Evolutionary conservation across 2,888 invertebrate species (phyloP).

Genomic region (Heliconius ismenius): DNA sequence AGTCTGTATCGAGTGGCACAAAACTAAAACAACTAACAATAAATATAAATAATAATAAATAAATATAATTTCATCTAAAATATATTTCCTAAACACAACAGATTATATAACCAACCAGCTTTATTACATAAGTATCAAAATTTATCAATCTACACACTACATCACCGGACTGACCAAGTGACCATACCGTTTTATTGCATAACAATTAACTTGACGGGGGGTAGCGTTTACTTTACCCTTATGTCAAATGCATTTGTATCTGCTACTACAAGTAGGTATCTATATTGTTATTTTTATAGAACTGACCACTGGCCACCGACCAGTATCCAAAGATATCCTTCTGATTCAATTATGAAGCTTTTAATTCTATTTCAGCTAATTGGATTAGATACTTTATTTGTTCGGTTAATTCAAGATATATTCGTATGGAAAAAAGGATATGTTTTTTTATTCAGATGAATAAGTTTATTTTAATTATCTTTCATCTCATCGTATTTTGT

Average conservation of each 20-base stretch:
- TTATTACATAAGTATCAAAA: constrained; percentile 10
- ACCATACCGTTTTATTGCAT: constrained; percentile 43
- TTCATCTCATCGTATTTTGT: neutral
- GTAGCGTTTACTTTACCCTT: constrained; percentile 14
- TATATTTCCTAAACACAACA: too few relatives aligned
- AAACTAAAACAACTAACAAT: too few relatives aligned
- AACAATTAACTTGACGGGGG: constrained; percentile 35
- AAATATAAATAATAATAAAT: too few relatives aligned
- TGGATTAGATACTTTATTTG: constrained; percentile 2
- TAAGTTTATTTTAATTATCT: neutral
- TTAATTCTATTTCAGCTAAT: constrained; percentile 1
- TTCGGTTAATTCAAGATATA: neutral
- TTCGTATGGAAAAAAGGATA: neutral
- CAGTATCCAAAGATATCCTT: neutral
- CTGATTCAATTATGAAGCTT: constrained; percentile 2
- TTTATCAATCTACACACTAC: neutral
- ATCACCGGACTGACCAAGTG: constrained; percentile 15
- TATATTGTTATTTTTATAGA: constrained; percentile 13
- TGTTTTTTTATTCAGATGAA: neutral
- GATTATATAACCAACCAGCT: too few relatives aligned
- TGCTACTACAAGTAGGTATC: neutral
- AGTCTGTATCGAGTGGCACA: too few relatives aligned
- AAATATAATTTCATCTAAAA: too few relatives aligned
- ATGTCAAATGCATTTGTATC: constrained; percentile 18
- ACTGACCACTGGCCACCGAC: constrained; percentile 1